phyloP scores from a whole-genome alignment of 1,140 invertebrate species.

The Heterodera carotae region DNA sequence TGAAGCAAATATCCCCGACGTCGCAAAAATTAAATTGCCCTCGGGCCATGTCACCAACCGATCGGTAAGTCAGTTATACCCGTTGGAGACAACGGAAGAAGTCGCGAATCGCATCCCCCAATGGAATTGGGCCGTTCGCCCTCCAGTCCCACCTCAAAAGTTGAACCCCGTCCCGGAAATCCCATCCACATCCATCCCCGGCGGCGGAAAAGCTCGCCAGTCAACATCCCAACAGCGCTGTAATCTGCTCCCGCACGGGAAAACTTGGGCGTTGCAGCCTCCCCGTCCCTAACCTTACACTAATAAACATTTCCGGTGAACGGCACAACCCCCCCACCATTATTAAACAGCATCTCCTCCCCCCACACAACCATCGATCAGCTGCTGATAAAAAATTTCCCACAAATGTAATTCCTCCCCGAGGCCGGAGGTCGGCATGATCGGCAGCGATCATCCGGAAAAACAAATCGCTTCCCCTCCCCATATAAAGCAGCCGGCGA shows the following conservation, averaged over 20 bases:
- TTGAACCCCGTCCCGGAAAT: background rate
- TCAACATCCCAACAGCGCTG: background rate
- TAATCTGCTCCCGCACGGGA: background rate
- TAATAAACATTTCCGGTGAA: background rate
- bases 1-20: background rate
- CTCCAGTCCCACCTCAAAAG: background rate
- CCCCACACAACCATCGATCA: no score
- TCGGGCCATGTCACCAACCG: background rate
- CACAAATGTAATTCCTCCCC: no score
- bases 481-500: background rate
- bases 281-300: background rate
- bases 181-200: background rate
- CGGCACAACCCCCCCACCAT: no score
- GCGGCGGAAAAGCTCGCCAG: background rate
- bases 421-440: no score
- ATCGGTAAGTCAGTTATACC: background rate
- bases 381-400: background rate
- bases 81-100: slow-evolving; percentile 8
- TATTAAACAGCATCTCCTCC: no score
- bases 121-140: background rate
- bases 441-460: no score
- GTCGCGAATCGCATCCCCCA: background rate
- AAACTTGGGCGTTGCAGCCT: background rate
- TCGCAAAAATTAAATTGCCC: background rate
- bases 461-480: no score